Percentiles rank a stretch among this genome's conserved stretches.
Conservation (phyloP, 2,113 vertebrate genomes). For the Micromys minutus region DNA sequence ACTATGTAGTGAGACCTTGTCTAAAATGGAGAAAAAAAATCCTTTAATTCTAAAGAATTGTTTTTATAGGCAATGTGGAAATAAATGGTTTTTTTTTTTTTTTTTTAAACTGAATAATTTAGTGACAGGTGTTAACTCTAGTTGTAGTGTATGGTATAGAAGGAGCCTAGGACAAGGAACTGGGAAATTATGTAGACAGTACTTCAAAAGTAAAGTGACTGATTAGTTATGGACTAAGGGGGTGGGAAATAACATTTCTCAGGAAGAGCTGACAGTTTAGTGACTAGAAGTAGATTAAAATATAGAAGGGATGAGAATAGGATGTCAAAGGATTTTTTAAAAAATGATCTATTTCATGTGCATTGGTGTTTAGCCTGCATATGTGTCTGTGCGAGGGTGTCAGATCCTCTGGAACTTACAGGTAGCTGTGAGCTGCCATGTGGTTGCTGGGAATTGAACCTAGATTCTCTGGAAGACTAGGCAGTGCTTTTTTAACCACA, state of each 20-base stretch:
- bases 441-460: too few species aligned
- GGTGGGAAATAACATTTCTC: neutral
- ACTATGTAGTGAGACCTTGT: neutral
- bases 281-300: neutral
- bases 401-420: too few species aligned
- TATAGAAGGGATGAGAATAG: neutral
- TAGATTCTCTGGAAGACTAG: too few species aligned
- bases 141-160: neutral
- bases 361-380: too few species aligned
- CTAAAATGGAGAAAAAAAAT: neutral
- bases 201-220: slow-evolving; percentile 40
- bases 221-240: neutral
- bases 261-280: slow-evolving; percentile 40
- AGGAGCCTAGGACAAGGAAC: slow-evolving; percentile 1
- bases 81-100: neutral
- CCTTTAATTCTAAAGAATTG: slow-evolving; percentile 16
- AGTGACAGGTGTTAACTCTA: neutral
- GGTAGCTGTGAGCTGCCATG: too few species aligned
- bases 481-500: too few species aligned
- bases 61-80: neutral
- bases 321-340: neutral
- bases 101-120: neutral
- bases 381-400: too few species aligned
- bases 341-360: too few species aligned
- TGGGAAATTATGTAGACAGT: slow-evolving; percentile 21